Conservation (phyloP, 2,113 vertebrate species). For the Forbesichthys papilliferus region DNA sequence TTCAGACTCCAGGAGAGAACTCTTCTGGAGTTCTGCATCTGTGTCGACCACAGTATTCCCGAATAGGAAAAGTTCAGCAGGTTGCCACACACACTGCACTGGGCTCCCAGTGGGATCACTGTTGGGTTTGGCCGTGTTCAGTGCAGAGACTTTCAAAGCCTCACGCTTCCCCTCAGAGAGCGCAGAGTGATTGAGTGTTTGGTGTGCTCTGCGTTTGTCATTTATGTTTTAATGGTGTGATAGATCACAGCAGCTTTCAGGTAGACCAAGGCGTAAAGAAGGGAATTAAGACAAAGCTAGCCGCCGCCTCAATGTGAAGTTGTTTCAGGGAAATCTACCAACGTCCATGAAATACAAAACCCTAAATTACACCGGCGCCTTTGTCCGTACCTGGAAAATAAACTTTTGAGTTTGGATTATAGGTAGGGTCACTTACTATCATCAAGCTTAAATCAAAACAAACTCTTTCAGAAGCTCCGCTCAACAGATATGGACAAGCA, state of each 20-base stretch:
- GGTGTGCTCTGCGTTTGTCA: background rate
- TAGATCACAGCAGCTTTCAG: background rate
- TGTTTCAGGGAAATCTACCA: too few relatives aligned
- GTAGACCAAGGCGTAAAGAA: background rate
- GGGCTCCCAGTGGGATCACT: conserved; percentile 10
- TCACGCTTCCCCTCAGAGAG: background rate
- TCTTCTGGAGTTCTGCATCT: conserved; percentile 24
- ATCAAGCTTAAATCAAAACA: too few relatives aligned
- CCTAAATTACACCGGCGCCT: too few relatives aligned
- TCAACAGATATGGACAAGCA: too few relatives aligned
- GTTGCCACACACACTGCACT: background rate
- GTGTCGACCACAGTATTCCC: conserved; percentile 26
- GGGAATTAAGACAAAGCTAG: background rate
- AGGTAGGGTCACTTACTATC: too few relatives aligned
- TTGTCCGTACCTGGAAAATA: too few relatives aligned
- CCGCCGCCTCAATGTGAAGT: too few relatives aligned
- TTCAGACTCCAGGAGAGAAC: conserved; percentile 49
- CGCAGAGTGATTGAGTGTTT: conserved; percentile 6
- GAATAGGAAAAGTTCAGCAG: conserved; percentile 9
- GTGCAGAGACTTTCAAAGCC: background rate
- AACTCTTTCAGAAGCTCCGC: too few relatives aligned
- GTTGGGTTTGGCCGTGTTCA: conserved; percentile 3
- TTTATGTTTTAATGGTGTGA: background rate
- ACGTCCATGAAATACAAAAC: too few relatives aligned
- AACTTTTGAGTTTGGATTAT: too few relatives aligned